Percentiles rank a stretch among this genome's conserved stretches.
phyloP scores from a whole-genome alignment of 2,797 vertebrate species.

The Microhierax caerulescens region DNA sequence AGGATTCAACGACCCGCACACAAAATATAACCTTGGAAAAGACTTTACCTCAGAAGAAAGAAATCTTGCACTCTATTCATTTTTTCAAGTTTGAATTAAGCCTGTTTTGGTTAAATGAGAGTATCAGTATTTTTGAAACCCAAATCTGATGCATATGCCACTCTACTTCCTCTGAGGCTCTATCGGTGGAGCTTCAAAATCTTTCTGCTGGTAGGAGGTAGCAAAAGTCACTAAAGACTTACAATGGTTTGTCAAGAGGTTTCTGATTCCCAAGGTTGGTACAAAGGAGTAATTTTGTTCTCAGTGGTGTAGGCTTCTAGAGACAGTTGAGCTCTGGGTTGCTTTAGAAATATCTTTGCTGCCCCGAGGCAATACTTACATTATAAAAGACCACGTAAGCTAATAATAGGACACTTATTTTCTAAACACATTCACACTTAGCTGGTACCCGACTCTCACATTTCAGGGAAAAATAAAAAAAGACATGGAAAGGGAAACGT shows the following conservation, averaged over 20 bases:
- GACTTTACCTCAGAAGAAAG: conserved; percentile 69
- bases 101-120: conserved; percentile 51
- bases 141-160: conserved; percentile 25
- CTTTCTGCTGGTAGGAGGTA: conserved; percentile 51
- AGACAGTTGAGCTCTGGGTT: background rate
- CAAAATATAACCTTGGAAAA: conserved; percentile 28
- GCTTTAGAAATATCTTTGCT: background rate
- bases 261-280: background rate
- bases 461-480: background rate
- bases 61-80: conserved; percentile 37
- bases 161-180: conserved; percentile 44
- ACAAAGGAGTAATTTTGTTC: background rate
- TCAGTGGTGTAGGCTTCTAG: background rate
- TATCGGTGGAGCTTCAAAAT: conserved; percentile 18
- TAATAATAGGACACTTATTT: background rate
- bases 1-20: background rate
- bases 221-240: conserved; percentile 32
- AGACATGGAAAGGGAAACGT: background rate
- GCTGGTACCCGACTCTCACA: background rate
- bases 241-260: conserved; percentile 42
- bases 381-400: background rate
- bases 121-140: conserved; percentile 55
- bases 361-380: background rate
- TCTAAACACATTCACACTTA: background rate
- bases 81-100: conserved; percentile 64